Evolutionary conservation across 2,113 vertebrate species (phyloP).

Genomic region (Aegithalos caudatus): DNA sequence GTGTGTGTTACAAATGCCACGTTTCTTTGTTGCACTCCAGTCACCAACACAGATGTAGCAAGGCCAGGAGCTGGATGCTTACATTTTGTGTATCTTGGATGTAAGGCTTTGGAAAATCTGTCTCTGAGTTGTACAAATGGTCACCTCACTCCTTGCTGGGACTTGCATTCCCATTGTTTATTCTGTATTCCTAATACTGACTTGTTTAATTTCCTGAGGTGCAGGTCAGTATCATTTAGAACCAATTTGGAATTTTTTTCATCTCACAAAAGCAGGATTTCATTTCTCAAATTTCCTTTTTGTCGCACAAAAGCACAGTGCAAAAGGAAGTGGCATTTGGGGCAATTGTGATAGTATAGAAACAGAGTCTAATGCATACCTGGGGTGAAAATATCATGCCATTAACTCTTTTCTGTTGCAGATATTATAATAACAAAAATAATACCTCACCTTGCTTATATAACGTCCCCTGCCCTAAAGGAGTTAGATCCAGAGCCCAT

Average conservation of each 20-base stretch:
- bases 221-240: background rate
- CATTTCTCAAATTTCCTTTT: background rate
- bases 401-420: background rate
- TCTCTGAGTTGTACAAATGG: constrained; percentile 17
- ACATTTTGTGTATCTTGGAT: constrained; percentile 38
- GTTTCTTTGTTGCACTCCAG: constrained; percentile 56
- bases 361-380: background rate
- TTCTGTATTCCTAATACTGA: background rate
- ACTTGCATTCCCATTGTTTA: constrained; percentile 12
- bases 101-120: constrained; percentile 33
- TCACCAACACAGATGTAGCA: constrained; percentile 15
- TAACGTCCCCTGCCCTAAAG: background rate
- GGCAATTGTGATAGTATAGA: background rate
- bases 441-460: background rate
- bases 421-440: background rate
- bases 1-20: constrained; percentile 13
- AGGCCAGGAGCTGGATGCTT: constrained; percentile 15
- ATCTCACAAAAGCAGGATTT: background rate
- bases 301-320: background rate
- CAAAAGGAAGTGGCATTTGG: background rate
- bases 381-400: background rate
- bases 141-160: constrained; percentile 21
- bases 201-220: constrained; percentile 21
- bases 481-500: background rate
- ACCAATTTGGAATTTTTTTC: background rate